phyloP scores from a whole-genome alignment of 92 coral and sea anemone species.

The Heliopora coerulea region DNA sequence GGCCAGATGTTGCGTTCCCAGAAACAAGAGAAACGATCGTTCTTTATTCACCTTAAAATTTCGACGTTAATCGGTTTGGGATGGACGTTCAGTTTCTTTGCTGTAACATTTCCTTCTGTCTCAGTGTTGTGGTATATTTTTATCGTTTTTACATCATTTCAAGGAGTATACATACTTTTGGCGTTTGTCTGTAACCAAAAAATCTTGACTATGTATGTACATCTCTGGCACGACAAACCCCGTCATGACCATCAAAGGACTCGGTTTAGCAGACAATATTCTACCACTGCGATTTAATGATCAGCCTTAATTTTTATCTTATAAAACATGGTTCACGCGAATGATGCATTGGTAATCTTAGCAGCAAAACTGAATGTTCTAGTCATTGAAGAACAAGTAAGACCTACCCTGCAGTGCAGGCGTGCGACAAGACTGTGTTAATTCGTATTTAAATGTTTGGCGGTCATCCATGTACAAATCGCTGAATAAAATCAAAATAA shows the following conservation, averaged over 20 bases:
- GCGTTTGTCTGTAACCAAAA: slow-evolving; percentile 82
- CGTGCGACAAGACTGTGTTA: no score
- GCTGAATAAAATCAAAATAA: no score
- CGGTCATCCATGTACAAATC: no score
- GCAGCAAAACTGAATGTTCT: no score
- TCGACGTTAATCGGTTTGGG: slow-evolving; percentile 83
- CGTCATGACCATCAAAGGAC: not conserved
- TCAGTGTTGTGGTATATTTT: slow-evolving; percentile 74
- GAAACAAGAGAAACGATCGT: slow-evolving; percentile 53
- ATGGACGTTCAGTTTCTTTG: slow-evolving; percentile 86
- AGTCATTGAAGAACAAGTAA: no score
- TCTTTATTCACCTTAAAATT: slow-evolving; percentile 75
- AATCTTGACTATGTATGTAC: not conserved
- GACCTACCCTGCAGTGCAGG: no score
- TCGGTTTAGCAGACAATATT: not conserved
- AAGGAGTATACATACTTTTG: slow-evolving; percentile 80
- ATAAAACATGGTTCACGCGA: no score
- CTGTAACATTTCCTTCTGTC: slow-evolving; percentile 59
- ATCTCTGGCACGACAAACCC: not conserved
- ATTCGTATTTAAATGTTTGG: no score
- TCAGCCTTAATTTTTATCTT: no score
- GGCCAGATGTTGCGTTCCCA: slow-evolving; percentile 64
- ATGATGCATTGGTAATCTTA: no score
- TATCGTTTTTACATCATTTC: slow-evolving; percentile 64
- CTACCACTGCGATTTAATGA: not conserved